These are phyloP conservation scores for Argyresthia albistria DNA, from an alignment of 2,888 invertebrate species.

Conservation along the genomic window DNA sequence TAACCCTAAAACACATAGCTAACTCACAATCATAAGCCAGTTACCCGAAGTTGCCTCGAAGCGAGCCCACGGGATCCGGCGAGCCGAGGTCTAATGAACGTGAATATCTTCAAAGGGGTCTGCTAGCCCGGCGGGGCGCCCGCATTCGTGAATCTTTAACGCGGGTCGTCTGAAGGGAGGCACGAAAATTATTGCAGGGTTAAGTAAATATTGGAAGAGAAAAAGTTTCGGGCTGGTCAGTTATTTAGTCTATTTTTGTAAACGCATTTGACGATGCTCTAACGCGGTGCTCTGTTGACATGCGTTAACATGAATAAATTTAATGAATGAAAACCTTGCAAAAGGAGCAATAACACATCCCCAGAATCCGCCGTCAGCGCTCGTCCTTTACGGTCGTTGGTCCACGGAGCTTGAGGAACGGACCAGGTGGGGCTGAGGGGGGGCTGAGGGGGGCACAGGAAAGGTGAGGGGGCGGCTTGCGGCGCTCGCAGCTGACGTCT, in stretches of 20 bases:
- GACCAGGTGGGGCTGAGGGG: constrained; percentile 8
- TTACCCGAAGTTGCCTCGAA: constrained; percentile 10
- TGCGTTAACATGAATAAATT: too few species aligned
- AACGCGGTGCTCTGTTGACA: too few species aligned
- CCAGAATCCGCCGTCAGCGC: constrained; percentile 8
- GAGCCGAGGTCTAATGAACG: constrained; percentile 60
- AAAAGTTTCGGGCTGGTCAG: neutral
- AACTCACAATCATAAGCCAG: constrained; percentile 6
- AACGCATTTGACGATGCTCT: too few species aligned
- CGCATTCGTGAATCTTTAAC: constrained; percentile 54
- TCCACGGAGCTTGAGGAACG: constrained; percentile 33
- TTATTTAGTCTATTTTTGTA: too few species aligned
- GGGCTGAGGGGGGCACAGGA: constrained; percentile 13
- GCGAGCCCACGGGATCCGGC: constrained; percentile 43
- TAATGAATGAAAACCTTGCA: too few species aligned
- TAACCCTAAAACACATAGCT: neutral
- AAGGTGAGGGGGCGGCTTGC: constrained; percentile 9
- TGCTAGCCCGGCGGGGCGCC: constrained; percentile 35
- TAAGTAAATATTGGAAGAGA: neutral
- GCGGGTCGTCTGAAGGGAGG: constrained; percentile 25
- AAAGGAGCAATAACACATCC: neutral
- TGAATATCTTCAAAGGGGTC: constrained; percentile 64
- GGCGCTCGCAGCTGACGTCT: constrained; percentile 27
- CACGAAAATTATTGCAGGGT: constrained; percentile 1
- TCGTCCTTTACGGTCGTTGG: constrained; percentile 26